Percentiles rank a stretch among this genome's conserved stretches.
Conservation (phyloP, 2,113 vertebrate genomes). For the Sebastes fasciatus region DNA sequence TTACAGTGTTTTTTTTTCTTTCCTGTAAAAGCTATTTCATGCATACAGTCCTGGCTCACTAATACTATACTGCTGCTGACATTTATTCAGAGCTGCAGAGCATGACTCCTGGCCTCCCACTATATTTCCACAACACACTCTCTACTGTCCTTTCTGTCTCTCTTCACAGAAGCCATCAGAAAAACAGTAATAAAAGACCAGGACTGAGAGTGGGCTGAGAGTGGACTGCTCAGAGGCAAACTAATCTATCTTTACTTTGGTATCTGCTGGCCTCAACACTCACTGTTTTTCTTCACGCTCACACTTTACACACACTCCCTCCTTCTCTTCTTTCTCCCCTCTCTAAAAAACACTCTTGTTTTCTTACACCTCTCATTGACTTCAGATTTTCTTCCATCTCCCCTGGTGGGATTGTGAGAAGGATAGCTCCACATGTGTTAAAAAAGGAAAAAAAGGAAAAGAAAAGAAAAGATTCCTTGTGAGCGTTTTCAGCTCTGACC, state of each 20-base stretch:
- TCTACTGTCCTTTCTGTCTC: constrained; percentile 58
- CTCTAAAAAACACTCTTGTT: constrained; percentile 55
- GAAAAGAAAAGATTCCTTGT: constrained; percentile 19
- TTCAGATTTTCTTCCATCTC: constrained; percentile 50
- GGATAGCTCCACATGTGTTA: constrained; percentile 41
- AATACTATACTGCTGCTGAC: constrained; percentile 62
- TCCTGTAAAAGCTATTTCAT: constrained; percentile 48
- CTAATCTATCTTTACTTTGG: constrained; percentile 76
- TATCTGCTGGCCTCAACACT: constrained; percentile 68
- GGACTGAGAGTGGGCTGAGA: constrained; percentile 71
- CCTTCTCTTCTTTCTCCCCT: neutral
- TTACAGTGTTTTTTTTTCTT: constrained; percentile 4
- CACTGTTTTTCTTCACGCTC: constrained; percentile 65
- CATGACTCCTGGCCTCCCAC: constrained; percentile 68
- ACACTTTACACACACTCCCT: constrained; percentile 47
- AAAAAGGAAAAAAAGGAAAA: constrained; percentile 27
- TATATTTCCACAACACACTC: constrained; percentile 62
- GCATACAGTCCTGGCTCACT: constrained; percentile 43
- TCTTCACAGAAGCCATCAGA: constrained; percentile 67
- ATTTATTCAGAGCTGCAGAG: constrained; percentile 64
- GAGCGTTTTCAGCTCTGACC: constrained; percentile 60
- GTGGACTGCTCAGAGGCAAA: constrained; percentile 75
- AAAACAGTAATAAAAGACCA: constrained; percentile 73
- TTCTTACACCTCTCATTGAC: constrained; percentile 61
- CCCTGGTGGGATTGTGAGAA: constrained; percentile 45